Base-by-base conservation (phyloP, 2,797 vertebrate species). In the Labroides dimidiatus region DNA sequence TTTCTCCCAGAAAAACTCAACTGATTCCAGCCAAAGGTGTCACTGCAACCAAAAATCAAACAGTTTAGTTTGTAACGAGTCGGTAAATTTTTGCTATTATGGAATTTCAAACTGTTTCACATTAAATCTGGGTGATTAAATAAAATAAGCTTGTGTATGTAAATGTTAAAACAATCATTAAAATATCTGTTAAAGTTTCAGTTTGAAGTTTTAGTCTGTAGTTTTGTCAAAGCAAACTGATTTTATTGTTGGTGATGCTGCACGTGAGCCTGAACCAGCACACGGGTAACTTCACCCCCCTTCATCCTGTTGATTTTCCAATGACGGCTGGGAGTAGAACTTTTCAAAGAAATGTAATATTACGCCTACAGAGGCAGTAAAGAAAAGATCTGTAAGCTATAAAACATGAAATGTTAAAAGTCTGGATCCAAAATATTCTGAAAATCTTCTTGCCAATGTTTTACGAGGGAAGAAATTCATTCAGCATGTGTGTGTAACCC, bases 391-490 rank as follows among this genome's bases (percentile, higher is more conserved):
- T 39, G 20, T 6, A 36, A 19, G 10, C 14, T 8, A 23, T 36
- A 16, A 59, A 36, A 24, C 45, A 43, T 45, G 49, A 4, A n/a
- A 44, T 19, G 59, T 19, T 19, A 44, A 39, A 16, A 30, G 2
- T 4, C 5, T 4, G 16, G 9, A 20, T 49, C 30, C 17, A 16
- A 20, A 61, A 20, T 15, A 16, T 23, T 43, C 0, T 0, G 57
- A 21, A 64, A 42, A 17, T 53, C 16, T 4, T 14, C 60, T 54
- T 60, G 17, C 30, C 49, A 53, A 43, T 33, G 8, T 30, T 56
- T 37, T 27, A n/a, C 15, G 48, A 58, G 24, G 24, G 43, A 37
- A 37, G 14, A 76, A 69, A 56, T 19, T 14, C 20, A 44, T 44
- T 63, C 13, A 19, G 8, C 24, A 41, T 36, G 13, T 47, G 42